A percentile compares a stretch with the other conserved stretches of the same genome.
Conservation (phyloP, 1,140 invertebrate genomes). For the Aphaenogaster ashmeadi region DNA sequence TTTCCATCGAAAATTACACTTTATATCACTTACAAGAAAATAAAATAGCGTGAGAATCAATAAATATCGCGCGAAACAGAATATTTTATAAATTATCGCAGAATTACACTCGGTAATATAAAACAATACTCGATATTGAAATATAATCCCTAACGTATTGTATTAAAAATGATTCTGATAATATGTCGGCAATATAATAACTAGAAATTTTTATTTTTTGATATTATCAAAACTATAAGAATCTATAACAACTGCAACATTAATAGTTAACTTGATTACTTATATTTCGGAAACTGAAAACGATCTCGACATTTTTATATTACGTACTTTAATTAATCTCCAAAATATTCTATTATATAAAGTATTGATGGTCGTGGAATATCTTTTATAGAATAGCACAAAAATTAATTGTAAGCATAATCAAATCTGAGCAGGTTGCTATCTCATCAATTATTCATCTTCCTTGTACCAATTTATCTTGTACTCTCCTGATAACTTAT, state of each 20-base stretch:
- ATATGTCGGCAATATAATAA: not conserved
- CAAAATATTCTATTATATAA: not conserved
- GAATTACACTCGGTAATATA: not conserved
- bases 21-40: not conserved
- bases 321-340: not conserved
- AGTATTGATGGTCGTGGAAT: not conserved
- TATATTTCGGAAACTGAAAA: not conserved
- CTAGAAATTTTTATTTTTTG: not conserved
- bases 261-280: not conserved
- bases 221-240: not conserved
- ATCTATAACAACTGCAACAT: constrained; percentile 7
- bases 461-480: constrained; percentile 5
- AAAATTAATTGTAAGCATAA: not conserved
- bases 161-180: constrained; percentile 1
- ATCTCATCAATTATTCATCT: constrained; percentile 8
- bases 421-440: not conserved
- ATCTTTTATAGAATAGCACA: not conserved
- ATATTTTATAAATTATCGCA: constrained; percentile 23
- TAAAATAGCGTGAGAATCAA: not conserved
- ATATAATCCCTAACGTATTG: not conserved
- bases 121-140: not conserved
- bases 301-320: not conserved
- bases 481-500: constrained; percentile 27
- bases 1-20: not conserved
- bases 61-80: not conserved